Conservation (phyloP, 2,113 vertebrate genomes). For the Bungarus multicinctus region DNA sequence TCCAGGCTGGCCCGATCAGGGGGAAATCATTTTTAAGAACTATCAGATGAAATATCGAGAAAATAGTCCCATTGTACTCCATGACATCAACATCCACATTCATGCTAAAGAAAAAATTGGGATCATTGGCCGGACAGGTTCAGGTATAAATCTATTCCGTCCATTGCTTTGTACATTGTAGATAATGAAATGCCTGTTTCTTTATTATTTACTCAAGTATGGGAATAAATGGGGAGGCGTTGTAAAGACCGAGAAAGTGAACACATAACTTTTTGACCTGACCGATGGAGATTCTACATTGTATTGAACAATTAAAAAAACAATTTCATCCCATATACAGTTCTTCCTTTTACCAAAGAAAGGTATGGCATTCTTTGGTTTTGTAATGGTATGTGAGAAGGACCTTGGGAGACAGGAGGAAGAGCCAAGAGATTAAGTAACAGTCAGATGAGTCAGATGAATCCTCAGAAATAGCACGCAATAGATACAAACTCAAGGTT, state of each 20-base stretch:
- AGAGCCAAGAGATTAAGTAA: not conserved
- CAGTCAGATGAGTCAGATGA: not conserved
- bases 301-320: not conserved
- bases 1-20: constrained; percentile 68
- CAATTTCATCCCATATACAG: not conserved
- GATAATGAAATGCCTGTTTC: not conserved
- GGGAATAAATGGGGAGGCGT: not conserved
- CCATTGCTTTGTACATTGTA: not conserved
- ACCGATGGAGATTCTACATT: not conserved
- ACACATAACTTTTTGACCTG: not conserved
- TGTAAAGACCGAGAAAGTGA: not conserved
- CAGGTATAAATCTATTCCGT: constrained; percentile 62
- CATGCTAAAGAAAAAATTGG: constrained; percentile 73
- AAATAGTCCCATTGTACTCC: constrained; percentile 74
- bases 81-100: constrained; percentile 67
- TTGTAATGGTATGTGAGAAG: not conserved
- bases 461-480: no score
- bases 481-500: no score
- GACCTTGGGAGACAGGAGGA: not conserved
- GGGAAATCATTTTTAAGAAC: constrained; percentile 72
- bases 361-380: not conserved
- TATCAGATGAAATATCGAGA: constrained; percentile 80
- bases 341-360: not conserved
- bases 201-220: not conserved
- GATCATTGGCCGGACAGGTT: constrained; percentile 79